Percentiles rank a stretch among this genome's conserved stretches.
These are phyloP conservation scores for Trisateles emortualis DNA, from an alignment of 2,888 invertebrate species.

Conservation along the genomic window DNA sequence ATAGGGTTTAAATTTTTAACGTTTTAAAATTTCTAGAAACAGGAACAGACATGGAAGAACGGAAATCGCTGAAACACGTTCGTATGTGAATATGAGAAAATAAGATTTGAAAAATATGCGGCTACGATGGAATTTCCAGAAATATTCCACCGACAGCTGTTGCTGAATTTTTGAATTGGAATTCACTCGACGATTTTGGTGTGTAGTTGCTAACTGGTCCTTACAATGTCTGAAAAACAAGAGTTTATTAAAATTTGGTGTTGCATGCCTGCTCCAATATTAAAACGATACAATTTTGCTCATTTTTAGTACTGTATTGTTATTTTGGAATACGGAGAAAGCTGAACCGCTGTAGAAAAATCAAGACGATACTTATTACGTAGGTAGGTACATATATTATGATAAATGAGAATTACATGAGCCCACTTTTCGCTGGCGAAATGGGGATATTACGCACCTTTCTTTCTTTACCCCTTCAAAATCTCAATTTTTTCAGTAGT, in stretches of 20 bases:
- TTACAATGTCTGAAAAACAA: not conserved
- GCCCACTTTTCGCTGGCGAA: too few relatives aligned
- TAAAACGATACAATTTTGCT: too few relatives aligned
- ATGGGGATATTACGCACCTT: too few relatives aligned
- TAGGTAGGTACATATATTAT: too few relatives aligned
- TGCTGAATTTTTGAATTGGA: conserved; percentile 62
- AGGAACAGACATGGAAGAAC: not conserved
- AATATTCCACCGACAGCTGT: conserved; percentile 73
- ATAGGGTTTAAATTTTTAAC: not conserved
- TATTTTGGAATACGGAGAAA: too few relatives aligned
- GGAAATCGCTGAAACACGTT: conserved; percentile 14
- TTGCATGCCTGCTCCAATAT: too few relatives aligned
- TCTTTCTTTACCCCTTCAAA: too few relatives aligned
- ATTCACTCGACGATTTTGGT: conserved; percentile 43
- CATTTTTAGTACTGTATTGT: too few relatives aligned
- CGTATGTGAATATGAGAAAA: conserved; percentile 41
- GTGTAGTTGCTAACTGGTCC: conserved; percentile 13
- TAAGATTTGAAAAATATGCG: conserved; percentile 55
- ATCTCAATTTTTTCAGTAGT: too few relatives aligned
- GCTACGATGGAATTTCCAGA: conserved; percentile 59
- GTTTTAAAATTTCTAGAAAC: conserved; percentile 7
- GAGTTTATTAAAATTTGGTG: conserved; percentile 15
- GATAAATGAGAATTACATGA: too few relatives aligned
- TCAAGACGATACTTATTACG: too few relatives aligned
- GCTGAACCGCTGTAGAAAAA: too few relatives aligned